Conservation (phyloP, 2,797 vertebrate species). For the Calcarius lapponicus region DNA sequence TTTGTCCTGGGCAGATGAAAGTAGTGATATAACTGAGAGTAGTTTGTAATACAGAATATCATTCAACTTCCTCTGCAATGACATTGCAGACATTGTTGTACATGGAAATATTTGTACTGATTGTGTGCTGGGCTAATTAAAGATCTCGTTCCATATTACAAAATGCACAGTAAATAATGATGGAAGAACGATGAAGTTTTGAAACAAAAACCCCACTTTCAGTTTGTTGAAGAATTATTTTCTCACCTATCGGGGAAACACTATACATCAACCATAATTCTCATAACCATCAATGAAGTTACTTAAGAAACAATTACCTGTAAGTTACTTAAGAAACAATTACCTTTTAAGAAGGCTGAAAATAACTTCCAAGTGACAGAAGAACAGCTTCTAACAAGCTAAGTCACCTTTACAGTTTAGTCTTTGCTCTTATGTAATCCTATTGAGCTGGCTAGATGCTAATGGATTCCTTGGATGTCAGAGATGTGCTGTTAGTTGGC, state of each 20-base stretch:
- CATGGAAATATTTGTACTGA: conserved; percentile 1
- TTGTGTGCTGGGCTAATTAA: neutral
- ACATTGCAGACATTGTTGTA: neutral
- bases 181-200: neutral
- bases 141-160: neutral
- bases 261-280: neutral
- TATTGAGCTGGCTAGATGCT: neutral
- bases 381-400: neutral
- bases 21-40: conserved; percentile 2
- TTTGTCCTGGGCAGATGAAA: conserved; percentile 10
- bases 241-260: neutral
- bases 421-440: neutral
- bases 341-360: neutral
- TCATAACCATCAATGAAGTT: neutral
- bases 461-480: neutral
- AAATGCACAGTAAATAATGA: neutral
- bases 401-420: neutral
- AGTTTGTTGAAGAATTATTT: neutral
- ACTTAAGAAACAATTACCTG: neutral
- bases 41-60: conserved; percentile 23
- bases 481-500: neutral
- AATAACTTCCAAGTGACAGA: neutral
- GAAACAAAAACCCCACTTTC: neutral
- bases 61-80: neutral
- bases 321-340: neutral